Percentiles rank a stretch among this genome's conserved stretches.
Evolutionary conservation across 2,888 invertebrate species (phyloP).

Genomic region (Apeira syringaria): DNA sequence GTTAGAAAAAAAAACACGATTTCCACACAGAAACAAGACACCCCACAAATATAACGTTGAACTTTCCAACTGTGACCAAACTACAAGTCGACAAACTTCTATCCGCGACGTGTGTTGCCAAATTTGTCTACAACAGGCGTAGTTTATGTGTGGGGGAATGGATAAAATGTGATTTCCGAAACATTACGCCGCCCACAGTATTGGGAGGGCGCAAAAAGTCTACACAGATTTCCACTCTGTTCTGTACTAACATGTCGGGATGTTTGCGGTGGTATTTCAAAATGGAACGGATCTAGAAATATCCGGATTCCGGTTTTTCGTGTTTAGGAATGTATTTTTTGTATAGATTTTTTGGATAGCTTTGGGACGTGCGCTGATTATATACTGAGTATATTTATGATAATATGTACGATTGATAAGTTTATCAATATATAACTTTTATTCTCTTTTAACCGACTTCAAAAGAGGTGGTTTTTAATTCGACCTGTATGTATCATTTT

Average conservation of each 20-base stretch:
- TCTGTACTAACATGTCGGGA: constrained; percentile 25
- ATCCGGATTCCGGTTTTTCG: too few species aligned
- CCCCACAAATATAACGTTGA: constrained; percentile 11
- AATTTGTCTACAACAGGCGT: constrained; percentile 37
- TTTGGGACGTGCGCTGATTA: too few species aligned
- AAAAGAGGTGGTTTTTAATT: too few species aligned
- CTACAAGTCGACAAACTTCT: constrained; percentile 23
- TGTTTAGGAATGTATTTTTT: too few species aligned
- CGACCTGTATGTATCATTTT: too few species aligned
- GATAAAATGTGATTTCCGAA: constrained; percentile 44
- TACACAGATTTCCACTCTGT: constrained; percentile 48
- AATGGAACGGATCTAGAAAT: constrained; percentile 5
- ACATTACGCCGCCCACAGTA: constrained; percentile 42
- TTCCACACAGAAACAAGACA: neutral
- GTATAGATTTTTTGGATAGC: too few species aligned
- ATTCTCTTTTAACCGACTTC: too few species aligned
- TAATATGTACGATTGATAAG: too few species aligned
- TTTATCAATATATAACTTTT: too few species aligned
- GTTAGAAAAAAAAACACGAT: too few species aligned
- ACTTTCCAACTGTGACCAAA: constrained; percentile 23
- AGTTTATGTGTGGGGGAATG: constrained; percentile 39
- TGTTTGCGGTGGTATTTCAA: constrained; percentile 21
- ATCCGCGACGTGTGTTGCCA: constrained; percentile 30
- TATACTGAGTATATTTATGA: too few species aligned
- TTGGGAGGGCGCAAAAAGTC: constrained; percentile 41